Conservation (phyloP, 1,140 invertebrate genomes). For the Drosophila pseudoobscura region DNA sequence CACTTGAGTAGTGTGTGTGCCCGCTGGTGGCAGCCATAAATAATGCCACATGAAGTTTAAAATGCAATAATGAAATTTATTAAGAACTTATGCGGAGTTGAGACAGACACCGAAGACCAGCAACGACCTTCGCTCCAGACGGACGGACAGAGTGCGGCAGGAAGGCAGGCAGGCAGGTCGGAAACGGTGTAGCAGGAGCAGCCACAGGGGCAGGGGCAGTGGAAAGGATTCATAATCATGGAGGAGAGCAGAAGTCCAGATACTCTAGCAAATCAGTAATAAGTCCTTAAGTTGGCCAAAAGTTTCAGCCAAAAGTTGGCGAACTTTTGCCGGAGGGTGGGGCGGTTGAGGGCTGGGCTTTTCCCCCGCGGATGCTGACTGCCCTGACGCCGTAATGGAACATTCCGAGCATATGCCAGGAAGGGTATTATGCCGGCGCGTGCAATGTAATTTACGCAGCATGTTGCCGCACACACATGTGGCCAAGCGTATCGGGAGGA, state of each 20-base stretch:
- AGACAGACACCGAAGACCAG: constrained; percentile 45
- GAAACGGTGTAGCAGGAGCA: not conserved
- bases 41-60: constrained; percentile 51
- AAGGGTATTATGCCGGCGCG: constrained; percentile 47
- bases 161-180: not conserved
- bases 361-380: constrained; percentile 13
- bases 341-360: not conserved
- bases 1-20: not conserved
- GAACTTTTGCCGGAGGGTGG: constrained; percentile 16
- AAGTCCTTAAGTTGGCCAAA: constrained; percentile 30
- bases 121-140: constrained; percentile 19
- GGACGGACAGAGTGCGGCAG: not conserved
- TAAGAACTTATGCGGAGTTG: constrained; percentile 61
- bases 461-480: constrained; percentile 55
- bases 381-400: constrained; percentile 22
- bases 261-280: constrained; percentile 29
- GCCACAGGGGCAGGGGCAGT: not conserved
- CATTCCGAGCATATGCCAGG: constrained; percentile 35
- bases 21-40: constrained; percentile 39
- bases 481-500: constrained; percentile 43
- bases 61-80: constrained; percentile 63
- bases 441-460: constrained; percentile 53
- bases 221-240: constrained; percentile 1
- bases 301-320: constrained; percentile 31
- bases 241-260: constrained; percentile 30